A percentile compares a stretch with the other conserved stretches of the same genome.
These are phyloP conservation scores for Pteromalus puparum DNA, from an alignment of 1,140 invertebrate genomes.

Conservation along the genomic window DNA sequence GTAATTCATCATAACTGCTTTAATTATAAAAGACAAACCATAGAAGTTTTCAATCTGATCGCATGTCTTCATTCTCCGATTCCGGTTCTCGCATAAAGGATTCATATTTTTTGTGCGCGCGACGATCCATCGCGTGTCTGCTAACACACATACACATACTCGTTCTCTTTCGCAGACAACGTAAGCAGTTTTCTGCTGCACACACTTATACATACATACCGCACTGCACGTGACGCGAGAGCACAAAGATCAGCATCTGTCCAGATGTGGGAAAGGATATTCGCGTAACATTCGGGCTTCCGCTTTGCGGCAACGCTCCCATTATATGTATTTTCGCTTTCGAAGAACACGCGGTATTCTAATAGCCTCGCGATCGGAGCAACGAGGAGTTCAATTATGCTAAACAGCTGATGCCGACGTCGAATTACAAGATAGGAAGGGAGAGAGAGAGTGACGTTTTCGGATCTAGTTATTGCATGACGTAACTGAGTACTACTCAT, in stretches of 20 bases:
- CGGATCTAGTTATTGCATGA: neutral
- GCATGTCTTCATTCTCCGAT: neutral
- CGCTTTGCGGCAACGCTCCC: conserved; percentile 25
- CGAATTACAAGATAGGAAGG: no score
- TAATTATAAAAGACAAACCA: neutral
- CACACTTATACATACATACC: neutral
- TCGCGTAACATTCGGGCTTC: conserved; percentile 55
- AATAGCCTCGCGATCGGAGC: neutral
- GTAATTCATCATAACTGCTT: no score
- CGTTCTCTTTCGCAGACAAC: neutral
- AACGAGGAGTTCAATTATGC: neutral
- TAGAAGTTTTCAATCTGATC: neutral
- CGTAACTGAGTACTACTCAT: neutral
- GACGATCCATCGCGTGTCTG: conserved; percentile 3
- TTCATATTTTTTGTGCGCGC: neutral
- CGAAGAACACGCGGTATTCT: neutral
- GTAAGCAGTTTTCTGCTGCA: neutral
- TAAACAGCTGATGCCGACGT: no score
- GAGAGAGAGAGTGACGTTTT: no score
- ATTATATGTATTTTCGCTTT: conserved; percentile 31
- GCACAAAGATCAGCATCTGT: conserved; percentile 30
- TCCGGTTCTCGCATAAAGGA: conserved; percentile 3
- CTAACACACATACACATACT: neutral
- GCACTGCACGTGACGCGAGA: neutral
- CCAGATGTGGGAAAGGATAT: conserved; percentile 56